Evolutionary conservation across 2,888 invertebrate genomes (phyloP), one percentile per base, ranked within the genome.

Genomic region (Ennomos erosarius): DNA sequence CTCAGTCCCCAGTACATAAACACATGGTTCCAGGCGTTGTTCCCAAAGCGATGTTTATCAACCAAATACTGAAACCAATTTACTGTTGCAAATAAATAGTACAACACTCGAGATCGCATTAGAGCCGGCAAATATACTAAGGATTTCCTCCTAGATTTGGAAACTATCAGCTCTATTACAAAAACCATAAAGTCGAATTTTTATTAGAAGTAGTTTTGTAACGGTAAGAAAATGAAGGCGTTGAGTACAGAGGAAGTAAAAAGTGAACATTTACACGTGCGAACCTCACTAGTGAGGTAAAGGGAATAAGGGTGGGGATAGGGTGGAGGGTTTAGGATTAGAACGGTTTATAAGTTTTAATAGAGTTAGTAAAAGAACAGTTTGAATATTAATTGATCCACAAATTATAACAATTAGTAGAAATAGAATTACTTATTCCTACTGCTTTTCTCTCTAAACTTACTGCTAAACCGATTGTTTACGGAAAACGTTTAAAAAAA

Each of bases 31-130:
- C 26, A n/a, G 9, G 11, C 16, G 61, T 62, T 55, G 63, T 67
- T 69, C 59, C 56, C 39, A 56, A 65, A 68, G 65, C 67, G 64
- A 50, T 60, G 55, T 60, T 60, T 60, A 60, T 55, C 62, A 62
- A 67, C 67, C 67, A 71, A 77, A 75, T 69, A 74, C 70, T 67
- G 69, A 70, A 76, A 75, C 69, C 74, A 76, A 78, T 78, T 76
- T 74, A 62, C 67, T 61, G 67, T 61, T 64, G 72, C 71, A 75
- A 77, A 78, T 78, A 75, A 72, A 69, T 72, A 65, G 63, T 61
- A 59, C 63, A 68, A 62, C 71, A 70, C 71, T 68, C 69, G 67
- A 74, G 68, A 76, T 76, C 71, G 71, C 73, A 76, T 79, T 79
- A 79, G 71, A 66, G 56, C 62, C 59, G 68, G 65, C 59, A 73